These are phyloP conservation scores for Sepiola atlantica DNA, from an alignment of 2,888 invertebrate genomes.

Conservation along the genomic window DNA sequence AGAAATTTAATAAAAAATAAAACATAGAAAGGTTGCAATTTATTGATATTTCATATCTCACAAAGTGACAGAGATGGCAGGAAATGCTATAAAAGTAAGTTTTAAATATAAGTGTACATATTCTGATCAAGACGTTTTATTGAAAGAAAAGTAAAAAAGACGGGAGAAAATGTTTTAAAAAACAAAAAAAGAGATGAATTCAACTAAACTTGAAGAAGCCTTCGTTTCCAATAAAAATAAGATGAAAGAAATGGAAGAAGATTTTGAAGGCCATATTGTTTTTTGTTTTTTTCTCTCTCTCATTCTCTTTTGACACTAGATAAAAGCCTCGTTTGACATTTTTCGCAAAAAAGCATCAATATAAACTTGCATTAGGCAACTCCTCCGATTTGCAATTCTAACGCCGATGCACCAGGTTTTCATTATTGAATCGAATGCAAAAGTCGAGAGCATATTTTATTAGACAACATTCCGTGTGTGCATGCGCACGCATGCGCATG, in stretches of 20 bases:
- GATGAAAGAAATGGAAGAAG: background rate
- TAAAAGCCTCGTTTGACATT: conserved; percentile 13
- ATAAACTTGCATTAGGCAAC: conserved; percentile 32
- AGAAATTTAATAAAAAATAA: background rate
- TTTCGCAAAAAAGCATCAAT: background rate
- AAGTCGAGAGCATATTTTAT: background rate
- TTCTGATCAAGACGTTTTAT: background rate
- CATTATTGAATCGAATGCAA: conserved; percentile 9
- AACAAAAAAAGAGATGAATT: background rate
- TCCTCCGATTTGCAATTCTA: conserved; percentile 32
- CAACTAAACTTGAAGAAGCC: conserved; percentile 6
- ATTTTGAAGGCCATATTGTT: background rate
- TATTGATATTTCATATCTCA: conserved; percentile 22
- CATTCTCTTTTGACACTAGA: background rate
- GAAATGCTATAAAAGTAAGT: background rate
- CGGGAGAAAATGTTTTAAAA: background rate
- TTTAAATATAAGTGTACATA: background rate
- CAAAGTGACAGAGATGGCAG: background rate
- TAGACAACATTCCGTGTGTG: background rate
- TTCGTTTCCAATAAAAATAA: background rate
- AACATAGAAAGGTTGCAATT: background rate
- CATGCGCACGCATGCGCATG: background rate
- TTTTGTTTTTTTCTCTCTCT: background rate
- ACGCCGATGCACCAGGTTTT: background rate
- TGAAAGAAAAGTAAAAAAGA: background rate